Conservation (phyloP, 2,113 vertebrate species). For the Scytalopus superciliaris region DNA sequence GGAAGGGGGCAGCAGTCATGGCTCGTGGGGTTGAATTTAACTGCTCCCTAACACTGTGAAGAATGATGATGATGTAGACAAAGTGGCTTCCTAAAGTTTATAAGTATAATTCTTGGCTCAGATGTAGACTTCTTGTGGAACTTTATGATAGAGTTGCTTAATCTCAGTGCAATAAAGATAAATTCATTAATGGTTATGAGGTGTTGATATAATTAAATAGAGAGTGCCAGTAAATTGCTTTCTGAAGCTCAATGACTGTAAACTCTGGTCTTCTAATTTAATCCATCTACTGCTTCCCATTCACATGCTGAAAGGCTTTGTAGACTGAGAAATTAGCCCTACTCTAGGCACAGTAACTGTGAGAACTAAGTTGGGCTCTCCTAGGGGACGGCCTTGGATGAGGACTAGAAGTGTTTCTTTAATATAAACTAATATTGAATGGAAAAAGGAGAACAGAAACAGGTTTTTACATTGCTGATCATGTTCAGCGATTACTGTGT, state of each 20-base stretch:
- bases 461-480: not conserved
- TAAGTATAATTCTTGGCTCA: conserved; percentile 4
- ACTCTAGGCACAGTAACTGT: not conserved
- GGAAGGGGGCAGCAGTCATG: not conserved
- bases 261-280: conserved; percentile 25
- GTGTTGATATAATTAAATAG: conserved; percentile 48
- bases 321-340: not conserved
- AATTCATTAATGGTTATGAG: conserved; percentile 45
- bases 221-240: conserved; percentile 28
- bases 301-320: conserved; percentile 3
- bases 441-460: not conserved
- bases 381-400: not conserved
- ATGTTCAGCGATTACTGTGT: not conserved
- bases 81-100: not conserved
- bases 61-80: not conserved
- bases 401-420: not conserved
- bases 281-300: not conserved
- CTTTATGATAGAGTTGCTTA: conserved; percentile 11
- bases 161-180: conserved; percentile 27
- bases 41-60: not conserved
- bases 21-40: not conserved
- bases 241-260: not conserved
- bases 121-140: not conserved
- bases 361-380: not conserved
- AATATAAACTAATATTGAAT: not conserved